Percentiles rank a stretch among this genome's conserved stretches.
Conservation (phyloP, 1,140 invertebrate species). For the Coelopa frigida region DNA sequence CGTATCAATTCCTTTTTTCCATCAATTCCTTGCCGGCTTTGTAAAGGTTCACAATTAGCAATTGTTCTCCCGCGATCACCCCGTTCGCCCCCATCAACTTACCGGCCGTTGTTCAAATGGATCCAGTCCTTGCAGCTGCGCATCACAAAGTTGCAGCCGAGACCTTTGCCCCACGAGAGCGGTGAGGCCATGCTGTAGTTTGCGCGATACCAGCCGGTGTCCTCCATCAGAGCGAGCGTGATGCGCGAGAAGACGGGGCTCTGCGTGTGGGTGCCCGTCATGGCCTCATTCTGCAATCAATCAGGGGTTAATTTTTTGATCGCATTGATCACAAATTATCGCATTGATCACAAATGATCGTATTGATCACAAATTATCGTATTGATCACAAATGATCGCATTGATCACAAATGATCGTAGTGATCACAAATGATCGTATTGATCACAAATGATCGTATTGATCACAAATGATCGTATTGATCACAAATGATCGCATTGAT, state of each 20-base stretch:
- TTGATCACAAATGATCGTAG: background rate
- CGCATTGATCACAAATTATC: background rate
- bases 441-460: background rate
- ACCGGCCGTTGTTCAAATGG: constrained; percentile 48
- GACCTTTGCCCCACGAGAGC: constrained; percentile 79
- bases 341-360: background rate
- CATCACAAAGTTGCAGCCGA: constrained; percentile 92
- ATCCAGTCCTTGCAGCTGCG: constrained; percentile 97
- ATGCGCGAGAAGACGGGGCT: constrained; percentile 95
- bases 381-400: background rate
- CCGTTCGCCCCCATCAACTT: too few relatives aligned
- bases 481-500: too few relatives aligned
- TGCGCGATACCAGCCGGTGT: constrained; percentile 90
- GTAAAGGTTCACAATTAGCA: too few relatives aligned
- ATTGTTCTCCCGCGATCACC: too few relatives aligned
- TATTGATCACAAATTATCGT: background rate
- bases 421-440: background rate
- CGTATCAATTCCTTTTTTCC: too few relatives aligned
- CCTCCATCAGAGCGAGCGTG: constrained; percentile 95
- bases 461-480: background rate
- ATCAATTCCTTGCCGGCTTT: too few relatives aligned
- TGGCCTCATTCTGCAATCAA: constrained; percentile 90
- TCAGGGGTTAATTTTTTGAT: too few relatives aligned
- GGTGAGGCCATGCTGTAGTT: constrained; percentile 85
- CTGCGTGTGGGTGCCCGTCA: constrained; percentile 99